Base-by-base conservation (phyloP, 2,113 vertebrate species). In the Gallinago jamesoni region DNA sequence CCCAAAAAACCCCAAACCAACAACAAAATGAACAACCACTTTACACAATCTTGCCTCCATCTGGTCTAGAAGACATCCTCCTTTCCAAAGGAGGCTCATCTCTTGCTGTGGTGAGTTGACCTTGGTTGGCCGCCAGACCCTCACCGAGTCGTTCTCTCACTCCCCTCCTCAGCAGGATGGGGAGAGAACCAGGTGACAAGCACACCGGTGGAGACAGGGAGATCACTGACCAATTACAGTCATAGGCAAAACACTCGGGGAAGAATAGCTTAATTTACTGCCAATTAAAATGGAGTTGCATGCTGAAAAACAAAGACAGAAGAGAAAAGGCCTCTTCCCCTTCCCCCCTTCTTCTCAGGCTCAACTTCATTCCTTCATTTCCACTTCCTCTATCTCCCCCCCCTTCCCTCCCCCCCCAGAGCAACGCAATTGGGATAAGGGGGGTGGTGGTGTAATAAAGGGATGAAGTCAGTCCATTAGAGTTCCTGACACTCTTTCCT, bases 171-270 rank as follows among this genome's bases (percentile, higher is more conserved):
- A 48, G 23, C 5, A 33, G 28, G 27, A 37, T 11, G 28, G 18
- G 55, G 10, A 43, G 19, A 24, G 7, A 35, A 7, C 6, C 47
- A 13, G 17, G 28, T 5, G 8, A 56, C 12, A 21, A 33, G 19
- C 10, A 41, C 55, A 63, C 3, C 21, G 15, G 12, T 4, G 50
- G 19, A 41, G 43, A 50, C 22, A 41, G 14, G 43, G 37, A 55
- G 35, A 43, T 48, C 3, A 0, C 31, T 35, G 56, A 50, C 18
- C 27, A 24, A 4, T 17, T 78, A 48, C 31, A 7, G 28, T 14
- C 62, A 76, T 1, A 3, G 39, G 28, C 22, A 64, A 56, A 57
- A n/a, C 27, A 24, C 43, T 33, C 0, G 1, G 13, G 31, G 25
- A 78, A 28, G 12, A 43, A 15, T 19, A 56, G 41, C 30, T 41